phyloP scores from a whole-genome alignment of 1,140 invertebrate genomes.

The Himalopsyche phryganea region DNA sequence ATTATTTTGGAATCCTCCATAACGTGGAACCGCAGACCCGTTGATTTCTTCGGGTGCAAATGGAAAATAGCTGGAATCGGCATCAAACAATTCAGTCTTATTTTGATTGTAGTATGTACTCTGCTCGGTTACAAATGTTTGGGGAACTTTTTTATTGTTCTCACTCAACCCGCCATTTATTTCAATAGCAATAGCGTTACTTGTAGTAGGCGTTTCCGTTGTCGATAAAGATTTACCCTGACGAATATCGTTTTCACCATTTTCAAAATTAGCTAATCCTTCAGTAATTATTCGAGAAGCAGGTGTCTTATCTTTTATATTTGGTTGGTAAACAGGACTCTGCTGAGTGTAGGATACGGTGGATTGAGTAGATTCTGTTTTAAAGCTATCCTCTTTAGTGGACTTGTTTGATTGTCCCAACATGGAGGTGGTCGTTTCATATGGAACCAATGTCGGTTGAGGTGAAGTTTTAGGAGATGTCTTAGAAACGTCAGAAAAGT shows the following conservation, averaged over 20 bases:
- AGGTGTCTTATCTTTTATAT: constrained; percentile 37
- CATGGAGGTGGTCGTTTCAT: constrained; percentile 13
- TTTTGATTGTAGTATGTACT: constrained; percentile 5
- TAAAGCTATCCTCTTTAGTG: constrained; percentile 13
- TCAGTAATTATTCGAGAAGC: constrained; percentile 32
- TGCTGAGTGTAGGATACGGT: constrained; percentile 36
- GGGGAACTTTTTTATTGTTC: constrained; percentile 33
- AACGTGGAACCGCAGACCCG: constrained; percentile 43
- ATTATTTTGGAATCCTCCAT: constrained; percentile 56
- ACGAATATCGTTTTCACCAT: constrained; percentile 14
- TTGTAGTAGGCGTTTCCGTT: constrained; percentile 38
- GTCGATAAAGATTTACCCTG: constrained; percentile 30
- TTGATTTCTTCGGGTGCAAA: constrained; percentile 29
- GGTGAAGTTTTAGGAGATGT: constrained; percentile 18
- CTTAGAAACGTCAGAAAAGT: constrained; percentile 65
- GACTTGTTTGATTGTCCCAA: constrained; percentile 4
- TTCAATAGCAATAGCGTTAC: constrained; percentile 44
- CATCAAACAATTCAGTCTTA: constrained; percentile 15
- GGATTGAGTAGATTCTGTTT: constrained; percentile 27
- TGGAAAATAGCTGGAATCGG: constrained; percentile 49
- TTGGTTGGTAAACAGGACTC: constrained; percentile 21
- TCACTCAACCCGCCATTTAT: constrained; percentile 44
- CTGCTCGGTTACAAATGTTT: constrained; percentile 18
- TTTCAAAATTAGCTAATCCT: constrained; percentile 8
- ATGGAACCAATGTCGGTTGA: constrained; percentile 25